Conservation (phyloP, 2,888 invertebrate species). For the Sinotaia quadrata region DNA sequence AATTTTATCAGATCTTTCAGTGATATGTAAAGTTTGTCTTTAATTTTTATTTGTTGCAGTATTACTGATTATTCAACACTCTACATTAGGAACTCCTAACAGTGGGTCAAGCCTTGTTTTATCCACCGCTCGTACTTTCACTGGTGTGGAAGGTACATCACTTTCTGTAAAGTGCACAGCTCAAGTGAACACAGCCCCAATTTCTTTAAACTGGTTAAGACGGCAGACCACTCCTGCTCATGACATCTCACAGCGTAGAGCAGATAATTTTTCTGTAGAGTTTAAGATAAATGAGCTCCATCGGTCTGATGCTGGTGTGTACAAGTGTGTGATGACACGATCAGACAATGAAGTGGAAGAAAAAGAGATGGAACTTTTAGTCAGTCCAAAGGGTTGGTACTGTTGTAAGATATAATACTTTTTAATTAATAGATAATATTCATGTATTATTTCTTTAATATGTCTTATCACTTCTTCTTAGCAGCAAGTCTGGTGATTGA, state of each 20-base stretch:
- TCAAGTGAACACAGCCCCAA: not conserved
- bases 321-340: slow-evolving; percentile 38
- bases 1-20: no score
- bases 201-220: slow-evolving; percentile 5
- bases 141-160: slow-evolving; percentile 13
- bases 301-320: slow-evolving; percentile 42
- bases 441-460: no score
- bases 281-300: slow-evolving; percentile 35
- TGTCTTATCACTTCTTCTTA: no score
- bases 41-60: not conserved
- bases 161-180: slow-evolving; percentile 10
- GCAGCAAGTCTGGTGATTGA: no score
- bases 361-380: slow-evolving; percentile 33
- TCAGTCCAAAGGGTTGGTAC: slow-evolving; percentile 31
- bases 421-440: no score
- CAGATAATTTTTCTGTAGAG: slow-evolving; percentile 21
- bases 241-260: not conserved
- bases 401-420: no score
- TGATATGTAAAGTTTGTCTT: no score
- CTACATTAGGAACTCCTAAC: not conserved
- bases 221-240: not conserved
- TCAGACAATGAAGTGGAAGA: slow-evolving; percentile 29
- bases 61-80: not conserved
- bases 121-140: not conserved
- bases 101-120: not conserved